These are phyloP conservation scores for Propsilocerus akamusi DNA, from an alignment of 1,140 invertebrate species.

Conservation along the genomic window DNA sequence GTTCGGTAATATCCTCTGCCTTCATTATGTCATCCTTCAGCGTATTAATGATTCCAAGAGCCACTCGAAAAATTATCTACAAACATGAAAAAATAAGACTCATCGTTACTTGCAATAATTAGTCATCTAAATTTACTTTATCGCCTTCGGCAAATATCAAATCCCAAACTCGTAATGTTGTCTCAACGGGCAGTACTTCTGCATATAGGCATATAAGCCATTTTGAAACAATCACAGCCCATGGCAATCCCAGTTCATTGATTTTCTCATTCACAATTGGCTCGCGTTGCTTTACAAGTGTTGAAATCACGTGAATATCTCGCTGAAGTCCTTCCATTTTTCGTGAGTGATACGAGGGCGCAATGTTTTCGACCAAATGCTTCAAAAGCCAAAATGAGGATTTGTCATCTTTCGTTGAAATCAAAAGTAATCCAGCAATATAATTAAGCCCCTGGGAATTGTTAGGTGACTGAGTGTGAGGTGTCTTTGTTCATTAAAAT, in stretches of 20 bases:
- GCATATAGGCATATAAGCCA: conserved; percentile 89
- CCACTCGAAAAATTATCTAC: conserved; percentile 50
- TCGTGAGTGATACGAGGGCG: conserved; percentile 74
- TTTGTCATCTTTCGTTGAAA: conserved; percentile 68
- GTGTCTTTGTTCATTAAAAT: no score
- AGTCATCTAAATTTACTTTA: conserved; percentile 33
- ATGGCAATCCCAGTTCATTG: conserved; percentile 53
- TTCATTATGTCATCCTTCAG: conserved; percentile 43
- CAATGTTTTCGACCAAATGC: conserved; percentile 64
- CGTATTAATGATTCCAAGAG: conserved; percentile 51
- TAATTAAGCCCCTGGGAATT: conserved; percentile 88
- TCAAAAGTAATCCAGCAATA: conserved; percentile 60
- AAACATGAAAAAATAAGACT: neutral
- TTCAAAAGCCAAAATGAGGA: conserved; percentile 81
- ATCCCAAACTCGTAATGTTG: conserved; percentile 84
- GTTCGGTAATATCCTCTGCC: conserved; percentile 47
- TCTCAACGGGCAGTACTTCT: conserved; percentile 82
- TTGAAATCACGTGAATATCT: conserved; percentile 73
- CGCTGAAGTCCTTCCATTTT: conserved; percentile 74
- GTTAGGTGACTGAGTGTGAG: no score
- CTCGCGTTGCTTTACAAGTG: conserved; percentile 60
- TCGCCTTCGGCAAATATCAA: conserved; percentile 86
- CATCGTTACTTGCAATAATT: neutral
- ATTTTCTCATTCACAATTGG: conserved; percentile 65
- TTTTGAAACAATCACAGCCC: conserved; percentile 76